Conservation (phyloP, 2,888 invertebrate species). For the Patella depressa region DNA sequence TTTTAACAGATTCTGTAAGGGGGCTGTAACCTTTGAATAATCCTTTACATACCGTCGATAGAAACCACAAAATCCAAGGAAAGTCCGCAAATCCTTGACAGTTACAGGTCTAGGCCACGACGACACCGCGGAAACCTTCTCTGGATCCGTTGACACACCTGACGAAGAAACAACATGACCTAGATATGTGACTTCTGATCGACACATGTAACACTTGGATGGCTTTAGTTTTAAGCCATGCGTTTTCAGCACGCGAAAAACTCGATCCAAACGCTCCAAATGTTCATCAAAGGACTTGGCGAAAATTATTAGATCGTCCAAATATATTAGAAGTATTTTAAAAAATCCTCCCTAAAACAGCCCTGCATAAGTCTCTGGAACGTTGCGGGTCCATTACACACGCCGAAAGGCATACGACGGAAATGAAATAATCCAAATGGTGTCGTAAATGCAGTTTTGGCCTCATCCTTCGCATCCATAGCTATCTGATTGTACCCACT, state of each 20-base stretch:
- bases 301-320: constrained; percentile 25
- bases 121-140: too few species aligned
- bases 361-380: constrained; percentile 29
- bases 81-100: too few species aligned
- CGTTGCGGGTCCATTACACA: too few species aligned
- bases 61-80: too few species aligned
- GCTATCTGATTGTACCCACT: constrained; percentile 33
- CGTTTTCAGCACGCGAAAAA: constrained; percentile 18
- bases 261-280: constrained; percentile 14
- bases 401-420: too few species aligned
- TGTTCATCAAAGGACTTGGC: constrained; percentile 19
- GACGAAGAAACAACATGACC: constrained; percentile 19
- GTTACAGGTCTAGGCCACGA: too few species aligned
- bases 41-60: too few species aligned
- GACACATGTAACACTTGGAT: constrained; percentile 21
- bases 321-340: constrained; percentile 20
- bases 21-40: too few species aligned
- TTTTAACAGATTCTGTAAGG: neutral
- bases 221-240: constrained; percentile 26
- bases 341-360: constrained; percentile 19
- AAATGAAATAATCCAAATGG: neutral
- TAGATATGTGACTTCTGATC: constrained; percentile 13
- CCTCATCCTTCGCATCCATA: constrained; percentile 26
- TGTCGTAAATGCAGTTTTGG: constrained; percentile 37
- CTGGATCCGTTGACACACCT: constrained; percentile 18